A percentile compares a stretch with the other conserved stretches of the same genome.
Conservation (phyloP, 2,113 vertebrate species). For the Anser brachyrhynchus region DNA sequence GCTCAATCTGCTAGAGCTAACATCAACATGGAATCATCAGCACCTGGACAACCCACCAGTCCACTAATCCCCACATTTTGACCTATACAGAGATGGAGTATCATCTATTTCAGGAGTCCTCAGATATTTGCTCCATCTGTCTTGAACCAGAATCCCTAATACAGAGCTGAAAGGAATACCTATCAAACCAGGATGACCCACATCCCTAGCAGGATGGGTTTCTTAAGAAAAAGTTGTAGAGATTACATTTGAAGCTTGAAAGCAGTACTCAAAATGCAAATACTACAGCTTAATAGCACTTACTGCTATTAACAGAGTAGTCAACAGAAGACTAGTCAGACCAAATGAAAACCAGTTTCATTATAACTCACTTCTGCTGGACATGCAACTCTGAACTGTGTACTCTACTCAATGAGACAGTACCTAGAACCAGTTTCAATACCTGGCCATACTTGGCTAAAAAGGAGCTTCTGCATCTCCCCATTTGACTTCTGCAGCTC, state of each 20-base stretch:
- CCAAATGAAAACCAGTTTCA: neutral
- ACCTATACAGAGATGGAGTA: neutral
- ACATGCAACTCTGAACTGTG: neutral
- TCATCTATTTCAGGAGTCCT: neutral
- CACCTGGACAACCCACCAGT: neutral
- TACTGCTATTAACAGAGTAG: neutral
- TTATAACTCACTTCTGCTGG: neutral
- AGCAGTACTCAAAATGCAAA: neutral
- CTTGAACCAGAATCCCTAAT: neutral
- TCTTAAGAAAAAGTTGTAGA: neutral
- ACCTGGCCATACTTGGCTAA: neutral
- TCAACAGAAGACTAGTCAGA: neutral
- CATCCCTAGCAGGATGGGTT: neutral
- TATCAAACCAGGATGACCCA: neutral
- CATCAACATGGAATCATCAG: neutral
- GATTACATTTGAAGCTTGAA: neutral
- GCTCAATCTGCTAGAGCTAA: neutral
- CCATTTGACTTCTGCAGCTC: neutral
- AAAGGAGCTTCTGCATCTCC: neutral
- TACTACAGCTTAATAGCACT: neutral
- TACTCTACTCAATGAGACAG: neutral
- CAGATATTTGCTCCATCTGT: neutral
- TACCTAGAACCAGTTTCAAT: neutral
- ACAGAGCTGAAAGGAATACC: neutral
- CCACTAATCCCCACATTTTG: neutral